Evolutionary conservation across 2,888 invertebrate genomes (phyloP).

Genomic region (Drosophila meridionalis): DNA sequence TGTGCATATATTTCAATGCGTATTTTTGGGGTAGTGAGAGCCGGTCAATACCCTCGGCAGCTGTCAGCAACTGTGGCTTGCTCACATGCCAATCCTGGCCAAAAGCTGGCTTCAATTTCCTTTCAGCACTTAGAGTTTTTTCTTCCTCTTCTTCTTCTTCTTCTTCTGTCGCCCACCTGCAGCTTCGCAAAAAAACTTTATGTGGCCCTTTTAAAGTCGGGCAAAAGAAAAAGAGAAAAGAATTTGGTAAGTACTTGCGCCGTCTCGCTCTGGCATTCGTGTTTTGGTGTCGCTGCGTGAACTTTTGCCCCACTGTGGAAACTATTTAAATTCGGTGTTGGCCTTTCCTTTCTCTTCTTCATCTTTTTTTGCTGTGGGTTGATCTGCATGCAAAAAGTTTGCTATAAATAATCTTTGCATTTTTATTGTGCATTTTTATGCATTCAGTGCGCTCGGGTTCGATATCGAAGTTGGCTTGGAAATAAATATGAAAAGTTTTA

Average conservation of each 20-base stretch:
- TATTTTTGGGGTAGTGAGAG: not conserved
- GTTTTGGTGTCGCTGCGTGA: slow-evolving; percentile 29
- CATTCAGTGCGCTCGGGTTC: slow-evolving; percentile 62
- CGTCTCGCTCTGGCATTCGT: slow-evolving; percentile 22
- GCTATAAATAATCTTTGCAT: slow-evolving; percentile 79
- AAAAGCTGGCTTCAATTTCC: slow-evolving; percentile 56
- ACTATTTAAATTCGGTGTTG: slow-evolving; percentile 76
- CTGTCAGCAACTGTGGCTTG: slow-evolving; percentile 47
- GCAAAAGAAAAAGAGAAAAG: slow-evolving; percentile 25
- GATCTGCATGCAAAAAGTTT: slow-evolving; percentile 66
- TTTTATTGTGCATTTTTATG: slow-evolving; percentile 81
- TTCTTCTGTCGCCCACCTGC: slow-evolving; percentile 33
- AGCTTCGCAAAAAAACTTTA: slow-evolving; percentile 39
- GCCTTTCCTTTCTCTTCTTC: slow-evolving; percentile 20
- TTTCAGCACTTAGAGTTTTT: slow-evolving; percentile 44
- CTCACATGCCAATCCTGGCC: slow-evolving; percentile 36
- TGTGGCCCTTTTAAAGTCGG: slow-evolving; percentile 32
- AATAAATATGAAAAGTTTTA: slow-evolving; percentile 81
- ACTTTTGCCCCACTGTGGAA: slow-evolving; percentile 52
- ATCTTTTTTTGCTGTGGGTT: slow-evolving; percentile 20
- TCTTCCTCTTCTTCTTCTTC: not conserved
- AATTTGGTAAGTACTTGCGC: slow-evolving; percentile 28
- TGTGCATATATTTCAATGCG: slow-evolving; percentile 7
- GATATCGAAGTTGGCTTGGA: slow-evolving; percentile 75
- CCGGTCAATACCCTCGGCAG: slow-evolving; percentile 35